A percentile compares a stretch with the other conserved stretches of the same genome.
Conservation (phyloP, 2,888 invertebrate genomes). For the Drosophila falleni region DNA sequence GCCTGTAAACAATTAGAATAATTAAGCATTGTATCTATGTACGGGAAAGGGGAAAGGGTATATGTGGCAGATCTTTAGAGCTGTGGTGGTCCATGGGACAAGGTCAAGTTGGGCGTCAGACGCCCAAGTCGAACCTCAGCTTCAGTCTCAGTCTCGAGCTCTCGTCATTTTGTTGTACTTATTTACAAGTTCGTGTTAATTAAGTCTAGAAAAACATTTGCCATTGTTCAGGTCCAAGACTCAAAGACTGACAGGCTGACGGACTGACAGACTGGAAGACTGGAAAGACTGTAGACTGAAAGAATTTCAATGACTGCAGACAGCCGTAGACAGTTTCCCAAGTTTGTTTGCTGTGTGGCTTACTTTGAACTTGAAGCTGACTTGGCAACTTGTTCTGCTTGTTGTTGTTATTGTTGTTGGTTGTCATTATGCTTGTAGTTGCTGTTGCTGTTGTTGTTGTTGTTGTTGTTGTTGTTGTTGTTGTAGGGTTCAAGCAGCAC, state of each 20-base stretch:
- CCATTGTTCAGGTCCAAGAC: constrained; percentile 52
- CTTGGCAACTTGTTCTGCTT: constrained; percentile 56
- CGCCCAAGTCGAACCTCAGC: constrained; percentile 21
- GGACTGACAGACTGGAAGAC: constrained; percentile 9
- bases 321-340: constrained; percentile 58
- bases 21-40: constrained; percentile 51
- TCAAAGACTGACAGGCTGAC: constrained; percentile 7
- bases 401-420: constrained; percentile 21
- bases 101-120: constrained; percentile 51
- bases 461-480: constrained; percentile 36
- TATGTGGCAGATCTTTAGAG: neutral
- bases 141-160: constrained; percentile 10
- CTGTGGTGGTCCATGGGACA: constrained; percentile 51
- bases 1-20: constrained; percentile 66
- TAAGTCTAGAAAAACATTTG: constrained; percentile 60
- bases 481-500: constrained; percentile 70
- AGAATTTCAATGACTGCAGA: constrained; percentile 68
- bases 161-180: constrained; percentile 43
- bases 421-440: constrained; percentile 21
- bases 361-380: constrained; percentile 71
- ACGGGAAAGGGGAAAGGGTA: neutral
- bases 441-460: constrained; percentile 38
- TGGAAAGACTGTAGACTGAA: constrained; percentile 40
- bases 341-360: constrained; percentile 61
- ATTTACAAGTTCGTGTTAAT: constrained; percentile 68